A percentile compares a stretch with the other conserved stretches of the same genome.
phyloP scores from a whole-genome alignment of 2,113 vertebrate species.

The Ameiurus melas region DNA sequence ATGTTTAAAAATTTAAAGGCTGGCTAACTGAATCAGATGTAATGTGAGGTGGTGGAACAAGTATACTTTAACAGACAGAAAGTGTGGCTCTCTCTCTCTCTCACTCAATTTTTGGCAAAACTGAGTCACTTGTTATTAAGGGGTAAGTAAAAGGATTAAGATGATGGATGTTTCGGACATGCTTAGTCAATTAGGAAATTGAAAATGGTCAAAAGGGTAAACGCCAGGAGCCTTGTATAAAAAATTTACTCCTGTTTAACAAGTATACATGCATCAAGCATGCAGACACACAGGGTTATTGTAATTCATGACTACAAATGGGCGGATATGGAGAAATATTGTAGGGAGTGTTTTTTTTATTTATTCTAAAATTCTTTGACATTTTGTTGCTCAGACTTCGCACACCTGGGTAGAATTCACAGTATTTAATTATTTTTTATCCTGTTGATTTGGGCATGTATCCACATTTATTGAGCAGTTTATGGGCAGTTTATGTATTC shows the following conservation, averaged over 20 bases:
- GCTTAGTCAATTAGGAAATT: conserved; percentile 54
- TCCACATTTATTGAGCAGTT: neutral
- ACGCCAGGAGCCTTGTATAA: conserved; percentile 8
- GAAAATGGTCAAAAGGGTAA: conserved; percentile 48
- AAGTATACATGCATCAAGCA: conserved; percentile 11
- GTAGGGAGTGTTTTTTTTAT: neutral
- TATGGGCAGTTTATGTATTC: neutral
- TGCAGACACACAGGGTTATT: conserved; percentile 2
- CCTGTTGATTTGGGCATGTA: neutral
- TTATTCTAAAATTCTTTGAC: neutral
- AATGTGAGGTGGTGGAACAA: neutral
- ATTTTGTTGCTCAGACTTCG: neutral
- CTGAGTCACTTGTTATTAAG: conserved; percentile 44
- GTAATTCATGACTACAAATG: neutral
- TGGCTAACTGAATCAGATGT: conserved; percentile 33
- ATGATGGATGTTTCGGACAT: conserved; percentile 51
- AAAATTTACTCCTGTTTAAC: conserved; percentile 1
- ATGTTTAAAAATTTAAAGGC: conserved; percentile 30
- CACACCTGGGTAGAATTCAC: neutral
- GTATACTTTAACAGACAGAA: neutral
- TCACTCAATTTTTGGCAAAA: neutral
- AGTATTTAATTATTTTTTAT: neutral
- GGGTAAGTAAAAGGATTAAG: conserved; percentile 55
- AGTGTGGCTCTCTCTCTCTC: neutral
- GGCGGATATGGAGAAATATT: neutral